phyloP scores from a whole-genome alignment of 2,797 vertebrate genomes.

The Tangara arthus region DNA sequence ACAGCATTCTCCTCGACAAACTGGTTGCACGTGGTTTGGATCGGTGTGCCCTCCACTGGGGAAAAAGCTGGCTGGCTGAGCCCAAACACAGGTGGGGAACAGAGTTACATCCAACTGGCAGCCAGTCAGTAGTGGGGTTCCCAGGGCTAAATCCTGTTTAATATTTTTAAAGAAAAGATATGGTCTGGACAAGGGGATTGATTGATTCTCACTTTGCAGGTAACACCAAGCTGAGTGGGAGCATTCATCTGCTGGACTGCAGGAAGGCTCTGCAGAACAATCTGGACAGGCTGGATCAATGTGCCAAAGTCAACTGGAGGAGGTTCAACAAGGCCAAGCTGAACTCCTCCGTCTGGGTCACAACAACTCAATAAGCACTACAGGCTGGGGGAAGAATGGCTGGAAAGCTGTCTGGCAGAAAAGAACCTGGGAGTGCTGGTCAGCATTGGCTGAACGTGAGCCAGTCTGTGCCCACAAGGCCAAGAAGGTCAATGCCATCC shows the following conservation, averaged over 20 bases:
- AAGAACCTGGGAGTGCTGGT: background rate
- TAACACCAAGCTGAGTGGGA: background rate
- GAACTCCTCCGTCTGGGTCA: background rate
- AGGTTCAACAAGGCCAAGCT: background rate
- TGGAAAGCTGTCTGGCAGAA: background rate
- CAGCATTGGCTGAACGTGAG: background rate
- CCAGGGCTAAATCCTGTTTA: background rate
- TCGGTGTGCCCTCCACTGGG: no score
- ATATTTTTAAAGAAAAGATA: background rate
- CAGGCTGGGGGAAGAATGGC: background rate
- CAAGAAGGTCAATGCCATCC: rapidly evolving
- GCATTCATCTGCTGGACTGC: background rate
- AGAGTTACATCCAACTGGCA: background rate
- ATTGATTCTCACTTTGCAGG: background rate
- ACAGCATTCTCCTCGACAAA: background rate
- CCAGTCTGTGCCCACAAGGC: background rate
- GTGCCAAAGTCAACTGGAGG: background rate
- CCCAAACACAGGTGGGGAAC: background rate
- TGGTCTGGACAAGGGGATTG: rapidly evolving
- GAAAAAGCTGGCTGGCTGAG: background rate
- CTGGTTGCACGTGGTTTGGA: background rate
- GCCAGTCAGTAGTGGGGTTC: no score
- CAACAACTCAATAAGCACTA: background rate
- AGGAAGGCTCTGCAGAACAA: background rate
- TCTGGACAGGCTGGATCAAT: background rate